A percentile compares a stretch with the other conserved stretches of the same genome.
Conservation (phyloP, 2,888 invertebrate genomes). For the Meliscaeva auricollis region DNA sequence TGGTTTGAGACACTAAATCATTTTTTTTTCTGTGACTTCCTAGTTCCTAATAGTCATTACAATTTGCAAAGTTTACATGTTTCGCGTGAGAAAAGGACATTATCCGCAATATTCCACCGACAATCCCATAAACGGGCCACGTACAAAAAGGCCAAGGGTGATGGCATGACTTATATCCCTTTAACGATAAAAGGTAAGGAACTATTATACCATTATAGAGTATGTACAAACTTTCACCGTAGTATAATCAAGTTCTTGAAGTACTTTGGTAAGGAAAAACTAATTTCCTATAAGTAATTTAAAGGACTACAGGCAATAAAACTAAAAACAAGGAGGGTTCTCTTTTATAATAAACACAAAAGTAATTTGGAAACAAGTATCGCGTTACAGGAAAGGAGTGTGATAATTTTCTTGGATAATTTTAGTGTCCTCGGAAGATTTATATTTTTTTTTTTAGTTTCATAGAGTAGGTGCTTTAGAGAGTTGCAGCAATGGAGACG, state of each 20-base stretch:
- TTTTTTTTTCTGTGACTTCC: neutral
- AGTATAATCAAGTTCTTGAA: conserved; percentile 6
- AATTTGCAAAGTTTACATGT: conserved; percentile 3
- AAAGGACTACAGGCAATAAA: conserved; percentile 13
- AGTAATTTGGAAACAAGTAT: neutral
- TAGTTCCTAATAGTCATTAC: neutral
- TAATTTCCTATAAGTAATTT: conserved; percentile 35
- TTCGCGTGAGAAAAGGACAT: conserved; percentile 53
- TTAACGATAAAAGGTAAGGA: conserved; percentile 8
- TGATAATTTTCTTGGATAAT: conserved; percentile 22
- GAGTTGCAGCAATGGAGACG: too few species aligned
- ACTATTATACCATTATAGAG: neutral
- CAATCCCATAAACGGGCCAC: conserved; percentile 33
- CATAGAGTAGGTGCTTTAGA: too few species aligned
- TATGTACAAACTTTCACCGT: neutral
- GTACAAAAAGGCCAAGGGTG: neutral
- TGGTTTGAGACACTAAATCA: neutral
- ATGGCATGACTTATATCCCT: neutral
- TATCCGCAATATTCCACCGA: conserved; percentile 24
- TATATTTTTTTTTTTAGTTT: conserved; percentile 20
- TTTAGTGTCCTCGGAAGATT: conserved; percentile 10
- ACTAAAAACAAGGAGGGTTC: conserved; percentile 12
- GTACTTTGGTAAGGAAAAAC: conserved; percentile 26
- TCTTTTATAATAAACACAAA: conserved; percentile 3
- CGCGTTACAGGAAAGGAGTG: conserved; percentile 26